Evolutionary conservation across 2,888 invertebrate species (phyloP), one percentile per base, ranked within the genome.

Genomic region (Mechanitis mazaeus): DNA sequence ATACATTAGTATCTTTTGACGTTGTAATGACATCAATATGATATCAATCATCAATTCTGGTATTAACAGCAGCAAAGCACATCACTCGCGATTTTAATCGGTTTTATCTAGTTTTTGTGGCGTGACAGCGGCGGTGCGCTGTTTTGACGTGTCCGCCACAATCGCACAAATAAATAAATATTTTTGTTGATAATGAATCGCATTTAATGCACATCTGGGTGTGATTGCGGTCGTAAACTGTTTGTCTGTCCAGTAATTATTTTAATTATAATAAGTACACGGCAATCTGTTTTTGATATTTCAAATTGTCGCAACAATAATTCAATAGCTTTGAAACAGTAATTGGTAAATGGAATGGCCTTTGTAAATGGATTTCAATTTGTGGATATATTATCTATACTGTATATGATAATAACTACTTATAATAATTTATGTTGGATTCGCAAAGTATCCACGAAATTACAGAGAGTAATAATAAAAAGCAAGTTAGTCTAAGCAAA

Each of bases 121-220:
- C 80, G 71, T 80, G 82, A 81, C 81, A 67, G 67, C 69, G 71
- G 75, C 71, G 73, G 70, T 72, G 66, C 71, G 75, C 79, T 82
- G 84, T 79, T 79, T 77, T 86, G 88, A 87, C 87, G 76, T 78
- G 71, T 80, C 84, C 72, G 84, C 76, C 72, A 69, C 73, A 66
- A 64, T 69, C 63, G 61, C 68, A 71, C 79, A 80, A 81, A 86
- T 84, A 86, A 87, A 88, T 85, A 84, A 83, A 85, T 83, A 87
- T 90, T 89, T 89, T 89, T 89, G 87, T 79, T 88, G 83, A 87
- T 90, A 88, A 89, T 87, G 86, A 87, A 84, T 85, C 79, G 81
- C 75, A 78, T 81, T 82, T 83, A 84, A 84, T 81, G 79, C 81
- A 80, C 83, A 81, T 76, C 78, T 89, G 89, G 79, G 79, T 82